Percentiles rank a stretch among this genome's conserved stretches.
phyloP scores from a whole-genome alignment of 2,888 invertebrate genomes.

The Eulithis prunata region DNA sequence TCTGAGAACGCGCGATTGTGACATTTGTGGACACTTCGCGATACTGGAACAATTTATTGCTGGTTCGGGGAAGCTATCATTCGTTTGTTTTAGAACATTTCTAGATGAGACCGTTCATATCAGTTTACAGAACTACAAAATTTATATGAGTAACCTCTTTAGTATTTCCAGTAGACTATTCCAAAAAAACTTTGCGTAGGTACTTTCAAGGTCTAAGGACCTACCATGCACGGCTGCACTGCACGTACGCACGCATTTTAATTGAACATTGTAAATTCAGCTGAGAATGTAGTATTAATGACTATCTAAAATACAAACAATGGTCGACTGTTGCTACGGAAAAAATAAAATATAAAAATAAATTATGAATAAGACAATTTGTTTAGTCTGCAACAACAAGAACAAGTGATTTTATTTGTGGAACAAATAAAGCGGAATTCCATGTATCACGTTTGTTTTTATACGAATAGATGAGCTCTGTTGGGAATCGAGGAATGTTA shows the following conservation, averaged over 20 bases:
- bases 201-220: too few relatives aligned
- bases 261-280: too few relatives aligned
- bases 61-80: slow-evolving; percentile 24
- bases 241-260: too few relatives aligned
- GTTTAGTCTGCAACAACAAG: slow-evolving; percentile 1
- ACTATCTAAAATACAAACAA: too few relatives aligned
- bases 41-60: slow-evolving; percentile 21
- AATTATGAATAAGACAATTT: background rate
- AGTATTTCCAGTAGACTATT: too few relatives aligned
- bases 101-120: slow-evolving; percentile 1
- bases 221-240: too few relatives aligned
- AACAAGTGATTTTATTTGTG: background rate
- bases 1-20: slow-evolving; percentile 29
- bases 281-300: too few relatives aligned
- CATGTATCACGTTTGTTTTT: slow-evolving; percentile 40
- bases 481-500: slow-evolving; percentile 46
- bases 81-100: background rate
- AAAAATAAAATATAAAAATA: background rate
- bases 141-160: too few relatives aligned
- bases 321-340: too few relatives aligned
- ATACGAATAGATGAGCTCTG: slow-evolving; percentile 45
- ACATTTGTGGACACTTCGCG: slow-evolving; percentile 24
- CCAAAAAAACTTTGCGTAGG: too few relatives aligned
- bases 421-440: slow-evolving; percentile 23
- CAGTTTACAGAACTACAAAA: too few relatives aligned